Evolutionary conservation across 2,113 vertebrate genomes (phyloP).

Genomic region (Halichoeres trimaculatus): DNA sequence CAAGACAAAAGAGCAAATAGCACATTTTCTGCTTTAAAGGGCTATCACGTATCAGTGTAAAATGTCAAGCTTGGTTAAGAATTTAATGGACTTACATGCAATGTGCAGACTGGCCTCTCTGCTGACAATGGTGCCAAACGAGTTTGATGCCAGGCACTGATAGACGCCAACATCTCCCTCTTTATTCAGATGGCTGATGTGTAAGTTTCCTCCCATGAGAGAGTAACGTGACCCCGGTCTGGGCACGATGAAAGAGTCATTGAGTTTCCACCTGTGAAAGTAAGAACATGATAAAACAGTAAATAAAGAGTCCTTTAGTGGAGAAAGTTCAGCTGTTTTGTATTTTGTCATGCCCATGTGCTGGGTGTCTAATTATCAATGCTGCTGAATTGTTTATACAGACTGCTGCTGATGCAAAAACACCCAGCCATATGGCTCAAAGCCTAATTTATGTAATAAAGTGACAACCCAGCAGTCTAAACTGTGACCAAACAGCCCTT

Average conservation of each 20-base stretch:
- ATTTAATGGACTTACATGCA: conserved; percentile 91
- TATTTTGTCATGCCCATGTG: background rate
- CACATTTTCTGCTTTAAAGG: background rate
- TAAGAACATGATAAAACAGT: conserved; percentile 48
- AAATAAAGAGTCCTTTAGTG: background rate
- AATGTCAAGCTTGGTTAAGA: background rate
- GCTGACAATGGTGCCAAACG: conserved; percentile 92
- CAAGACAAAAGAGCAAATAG: background rate
- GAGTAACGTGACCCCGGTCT: conserved; percentile 89
- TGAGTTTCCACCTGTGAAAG: conserved; percentile 91
- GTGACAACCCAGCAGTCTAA: conserved; percentile 6
- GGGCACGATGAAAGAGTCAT: conserved; percentile 87
- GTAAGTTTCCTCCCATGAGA: conserved; percentile 89
- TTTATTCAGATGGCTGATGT: conserved; percentile 91
- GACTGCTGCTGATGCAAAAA: conserved; percentile 6
- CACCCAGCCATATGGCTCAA: background rate
- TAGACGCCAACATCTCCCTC: conserved; percentile 90
- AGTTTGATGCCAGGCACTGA: conserved; percentile 95
- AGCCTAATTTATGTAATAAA: conserved; percentile 10
- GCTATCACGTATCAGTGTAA: background rate
- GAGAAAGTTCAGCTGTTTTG: background rate
- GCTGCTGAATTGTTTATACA: background rate
- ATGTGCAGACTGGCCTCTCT: conserved; percentile 92
- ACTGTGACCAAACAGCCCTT: background rate
- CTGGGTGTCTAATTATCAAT: background rate